These are phyloP conservation scores for Athene cunicularia DNA, from an alignment of 2,113 vertebrate species.

Conservation along the genomic window DNA sequence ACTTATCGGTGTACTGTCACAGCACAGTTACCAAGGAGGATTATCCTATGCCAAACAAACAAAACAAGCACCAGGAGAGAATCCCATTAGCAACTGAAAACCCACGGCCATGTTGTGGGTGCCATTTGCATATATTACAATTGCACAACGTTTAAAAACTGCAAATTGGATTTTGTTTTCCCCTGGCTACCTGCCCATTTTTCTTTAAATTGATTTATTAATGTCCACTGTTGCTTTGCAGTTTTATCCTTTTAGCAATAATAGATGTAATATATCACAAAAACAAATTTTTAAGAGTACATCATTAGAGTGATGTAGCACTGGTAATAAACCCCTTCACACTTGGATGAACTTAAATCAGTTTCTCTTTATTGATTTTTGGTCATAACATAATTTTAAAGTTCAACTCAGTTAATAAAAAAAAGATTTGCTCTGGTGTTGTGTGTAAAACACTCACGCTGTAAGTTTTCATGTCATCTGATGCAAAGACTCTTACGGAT, in stretches of 20 bases:
- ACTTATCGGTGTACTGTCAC: not conserved
- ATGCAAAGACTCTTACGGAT: slow-evolving; percentile 34
- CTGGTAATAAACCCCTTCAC: slow-evolving; percentile 88
- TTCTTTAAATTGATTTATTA: slow-evolving; percentile 86
- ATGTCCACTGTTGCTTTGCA: slow-evolving; percentile 80
- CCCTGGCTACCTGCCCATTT: slow-evolving; percentile 74
- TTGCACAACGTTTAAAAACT: slow-evolving; percentile 56
- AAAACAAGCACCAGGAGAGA: slow-evolving; percentile 12
- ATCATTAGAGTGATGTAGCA: slow-evolving; percentile 88
- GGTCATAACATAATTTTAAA: slow-evolving; percentile 90
- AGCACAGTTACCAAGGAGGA: not conserved
- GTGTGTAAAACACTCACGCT: slow-evolving; percentile 70
- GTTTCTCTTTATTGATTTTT: slow-evolving; percentile 90
- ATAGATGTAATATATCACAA: slow-evolving; percentile 87
- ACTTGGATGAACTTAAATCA: slow-evolving; percentile 88
- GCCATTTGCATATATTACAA: slow-evolving; percentile 68
- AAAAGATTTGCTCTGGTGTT: slow-evolving; percentile 77
- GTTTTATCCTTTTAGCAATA: slow-evolving; percentile 89
- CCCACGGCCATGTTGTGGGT: not conserved
- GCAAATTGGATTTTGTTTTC: slow-evolving; percentile 68
- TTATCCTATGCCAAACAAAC: slow-evolving; percentile 18
- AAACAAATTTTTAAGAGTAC: slow-evolving; percentile 88
- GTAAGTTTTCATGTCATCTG: slow-evolving; percentile 68
- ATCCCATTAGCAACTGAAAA: slow-evolving; percentile 40
- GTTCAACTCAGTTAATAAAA: slow-evolving; percentile 89